Evolutionary conservation across 2,797 vertebrate genomes (phyloP).

Genomic region (Spinus olivaceus): DNA sequence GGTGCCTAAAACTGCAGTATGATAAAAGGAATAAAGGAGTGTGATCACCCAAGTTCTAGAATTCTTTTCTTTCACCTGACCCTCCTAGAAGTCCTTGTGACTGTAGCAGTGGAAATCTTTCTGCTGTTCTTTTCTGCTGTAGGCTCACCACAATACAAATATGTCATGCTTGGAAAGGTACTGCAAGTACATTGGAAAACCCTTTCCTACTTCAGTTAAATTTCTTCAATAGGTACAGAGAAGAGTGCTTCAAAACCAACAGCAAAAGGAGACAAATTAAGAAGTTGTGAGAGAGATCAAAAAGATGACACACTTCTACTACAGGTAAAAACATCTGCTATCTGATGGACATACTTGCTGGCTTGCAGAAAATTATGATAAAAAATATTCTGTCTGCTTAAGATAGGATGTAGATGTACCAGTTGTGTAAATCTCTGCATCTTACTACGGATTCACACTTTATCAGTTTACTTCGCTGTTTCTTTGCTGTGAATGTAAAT

Average conservation of each 20-base stretch:
- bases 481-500: neutral
- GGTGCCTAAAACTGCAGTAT: neutral
- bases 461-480: neutral
- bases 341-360: neutral
- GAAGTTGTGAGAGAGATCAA: constrained; percentile 75
- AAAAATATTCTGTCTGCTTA: neutral
- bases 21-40: neutral
- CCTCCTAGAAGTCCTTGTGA: neutral
- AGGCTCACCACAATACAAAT: neutral
- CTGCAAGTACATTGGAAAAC: neutral
- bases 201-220: neutral
- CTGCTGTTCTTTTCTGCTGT: neutral
- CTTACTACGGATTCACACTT: neutral
- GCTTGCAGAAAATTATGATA: neutral
- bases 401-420: neutral
- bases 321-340: constrained; percentile 77
- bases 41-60: neutral
- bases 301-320: constrained; percentile 83
- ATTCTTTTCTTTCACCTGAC: neutral
- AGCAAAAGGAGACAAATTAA: constrained; percentile 46
- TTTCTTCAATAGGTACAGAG: constrained; percentile 55
- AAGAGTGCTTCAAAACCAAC: constrained; percentile 64
- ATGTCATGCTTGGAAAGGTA: neutral
- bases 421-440: neutral
- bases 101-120: neutral